These are phyloP conservation scores for Neocrepidodera transversa DNA, from an alignment of 2,888 invertebrate species.

Conservation along the genomic window DNA sequence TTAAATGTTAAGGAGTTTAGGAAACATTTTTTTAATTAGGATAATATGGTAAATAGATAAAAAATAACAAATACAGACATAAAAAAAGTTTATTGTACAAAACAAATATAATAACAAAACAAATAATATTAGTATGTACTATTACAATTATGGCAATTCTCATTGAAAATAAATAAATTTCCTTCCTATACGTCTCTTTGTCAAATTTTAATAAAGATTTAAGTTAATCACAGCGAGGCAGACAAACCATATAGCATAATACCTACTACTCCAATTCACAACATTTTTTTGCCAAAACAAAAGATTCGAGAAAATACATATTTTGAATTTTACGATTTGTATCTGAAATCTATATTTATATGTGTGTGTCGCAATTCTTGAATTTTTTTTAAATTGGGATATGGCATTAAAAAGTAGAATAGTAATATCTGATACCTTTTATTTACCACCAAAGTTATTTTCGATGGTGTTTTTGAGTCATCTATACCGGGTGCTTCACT, in stretches of 20 bases:
- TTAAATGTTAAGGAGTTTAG: no score
- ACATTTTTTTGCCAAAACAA: not conserved
- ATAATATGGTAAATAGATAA: no score
- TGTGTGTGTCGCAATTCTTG: no score
- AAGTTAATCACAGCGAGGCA: slow-evolving; percentile 50
- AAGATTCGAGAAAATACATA: not conserved
- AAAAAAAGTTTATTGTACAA: slow-evolving; percentile 27
- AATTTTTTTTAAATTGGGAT: no score
- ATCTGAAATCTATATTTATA: no score
- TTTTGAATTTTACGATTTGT: not conserved
- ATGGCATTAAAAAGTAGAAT: not conserved
- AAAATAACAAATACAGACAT: slow-evolving; percentile 4
- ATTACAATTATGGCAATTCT: slow-evolving; percentile 20
- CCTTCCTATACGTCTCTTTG: slow-evolving; percentile 34
- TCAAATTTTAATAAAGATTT: slow-evolving; percentile 34
- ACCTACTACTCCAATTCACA: slow-evolving; percentile 22
- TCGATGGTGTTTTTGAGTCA: no score
- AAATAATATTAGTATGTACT: slow-evolving; percentile 19
- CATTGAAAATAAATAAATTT: slow-evolving; percentile 36
- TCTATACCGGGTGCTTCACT: no score
- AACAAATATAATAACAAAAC: slow-evolving; percentile 25
- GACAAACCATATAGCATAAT: slow-evolving; percentile 41
- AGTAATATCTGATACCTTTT: no score
- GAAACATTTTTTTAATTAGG: no score
- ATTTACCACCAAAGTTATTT: no score